Evolutionary conservation across 2,797 vertebrate species (phyloP), one percentile per base, ranked within the genome.

Genomic region (Fringilla coelebs): DNA sequence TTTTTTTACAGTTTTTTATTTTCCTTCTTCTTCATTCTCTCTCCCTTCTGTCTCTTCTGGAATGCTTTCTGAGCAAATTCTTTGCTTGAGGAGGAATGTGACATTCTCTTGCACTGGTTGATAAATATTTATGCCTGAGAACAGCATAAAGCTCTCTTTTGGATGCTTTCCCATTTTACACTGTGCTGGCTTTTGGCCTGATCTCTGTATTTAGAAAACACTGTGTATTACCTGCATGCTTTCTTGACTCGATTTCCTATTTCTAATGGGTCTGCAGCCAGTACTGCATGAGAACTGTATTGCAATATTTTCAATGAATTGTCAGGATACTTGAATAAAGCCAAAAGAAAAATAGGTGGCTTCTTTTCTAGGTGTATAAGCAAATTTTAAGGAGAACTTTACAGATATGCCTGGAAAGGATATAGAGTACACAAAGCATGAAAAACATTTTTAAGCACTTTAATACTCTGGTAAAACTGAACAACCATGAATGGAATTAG

Each of bases 101-200:
- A 96, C 75, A 95, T 97, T 96, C 74, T 91, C 80, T 96, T 96
- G 67, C 74, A 67, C 76, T 90, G 77, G 85, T 76, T 96, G 94
- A 96, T 97, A 96, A 97, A 98, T 98, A 97, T 97, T 97, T 97
- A 98, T 97, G 95, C 90, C 66, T n/a, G 45, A 95, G 89, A 97
- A 94, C 81, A 90, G 92, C 93, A 89, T 90, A 94, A 95, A 96
- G 72, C 84, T 93, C 77, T 92, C 88, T 94, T 97, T 93, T 97
- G 97, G 94, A 96, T 92, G 92, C 63, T 91, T 96, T 96, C 91
- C 94, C 75, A 78, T 96, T 96, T 97, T 97, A 94, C 92, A 97
- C 88, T 85, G 81, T 96, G 81, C 82, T 97, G 96, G 95, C 95
- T 96, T 96, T 96, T 94, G 93, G 92, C 94, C 90, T 96, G 90